Conservation (phyloP, 2,888 invertebrate species). For the Machimus rusticus region DNA sequence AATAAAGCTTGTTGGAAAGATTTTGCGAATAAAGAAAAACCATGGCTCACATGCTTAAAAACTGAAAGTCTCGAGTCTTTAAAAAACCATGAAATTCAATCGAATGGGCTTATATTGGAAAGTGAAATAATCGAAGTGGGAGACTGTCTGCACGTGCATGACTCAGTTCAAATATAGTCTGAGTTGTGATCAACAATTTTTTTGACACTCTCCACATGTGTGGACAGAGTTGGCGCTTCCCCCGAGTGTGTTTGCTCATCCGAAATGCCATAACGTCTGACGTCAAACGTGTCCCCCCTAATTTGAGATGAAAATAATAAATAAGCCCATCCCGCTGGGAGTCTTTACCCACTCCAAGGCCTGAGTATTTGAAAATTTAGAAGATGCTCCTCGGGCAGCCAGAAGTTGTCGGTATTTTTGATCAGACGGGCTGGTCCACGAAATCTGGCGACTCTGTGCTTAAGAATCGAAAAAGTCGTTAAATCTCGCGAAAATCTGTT, state of each 20-base stretch:
- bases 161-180: not conserved
- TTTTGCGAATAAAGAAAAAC: too few relatives aligned
- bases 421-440: not conserved
- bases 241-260: not conserved
- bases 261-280: not conserved
- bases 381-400: not conserved
- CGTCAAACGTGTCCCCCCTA: conserved; percentile 29
- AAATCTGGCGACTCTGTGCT: not conserved
- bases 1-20: too few relatives aligned
- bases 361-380: not conserved
- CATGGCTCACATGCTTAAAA: too few relatives aligned
- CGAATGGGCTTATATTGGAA: not conserved
- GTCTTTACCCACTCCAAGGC: not conserved
- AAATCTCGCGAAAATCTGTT: not conserved
- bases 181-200: not conserved
- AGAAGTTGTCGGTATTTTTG: not conserved
- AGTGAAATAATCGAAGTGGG: not conserved
- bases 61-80: too few relatives aligned
- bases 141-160: not conserved
- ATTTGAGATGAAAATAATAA: not conserved
- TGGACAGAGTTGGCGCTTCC: not conserved
- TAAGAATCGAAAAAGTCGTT: not conserved
- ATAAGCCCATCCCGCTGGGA: not conserved
- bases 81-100: too few relatives aligned
- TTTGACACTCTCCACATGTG: not conserved